Evolutionary conservation across 2,888 invertebrate species (phyloP).

Genomic region (Cantharis nigra): DNA sequence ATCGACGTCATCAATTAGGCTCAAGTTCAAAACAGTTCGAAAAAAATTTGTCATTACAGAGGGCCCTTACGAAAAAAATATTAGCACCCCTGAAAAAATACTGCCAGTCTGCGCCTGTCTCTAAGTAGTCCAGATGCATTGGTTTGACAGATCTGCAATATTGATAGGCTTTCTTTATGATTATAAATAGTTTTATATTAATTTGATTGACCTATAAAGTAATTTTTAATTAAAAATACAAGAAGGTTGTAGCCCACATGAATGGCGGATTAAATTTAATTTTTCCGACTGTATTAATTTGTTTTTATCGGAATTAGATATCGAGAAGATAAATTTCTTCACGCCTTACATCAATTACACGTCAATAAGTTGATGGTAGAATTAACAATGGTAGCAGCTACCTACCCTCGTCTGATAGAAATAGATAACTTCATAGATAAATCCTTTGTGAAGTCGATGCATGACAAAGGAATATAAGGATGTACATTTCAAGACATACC

Average conservation of each 20-base stretch:
- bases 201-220: too few relatives aligned
- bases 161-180: too few relatives aligned
- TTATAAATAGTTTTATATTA: too few relatives aligned
- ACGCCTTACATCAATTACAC: background rate
- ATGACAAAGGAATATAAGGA: constrained; percentile 1
- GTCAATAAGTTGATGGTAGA: background rate
- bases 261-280: background rate
- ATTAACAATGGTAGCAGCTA: background rate
- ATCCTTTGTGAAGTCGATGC: background rate
- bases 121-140: too few relatives aligned
- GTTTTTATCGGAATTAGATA: background rate
- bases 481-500: constrained; percentile 12
- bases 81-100: too few relatives aligned
- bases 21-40: too few relatives aligned
- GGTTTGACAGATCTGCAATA: too few relatives aligned
- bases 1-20: too few relatives aligned
- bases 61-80: too few relatives aligned
- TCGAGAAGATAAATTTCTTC: background rate
- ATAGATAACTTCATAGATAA: background rate
- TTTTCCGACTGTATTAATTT: background rate
- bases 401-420: background rate
- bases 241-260: background rate
- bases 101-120: too few relatives aligned
- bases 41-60: too few relatives aligned
- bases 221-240: too few relatives aligned